phyloP scores from a whole-genome alignment of 1,140 invertebrate species.

The Penaeus indicus region DNA sequence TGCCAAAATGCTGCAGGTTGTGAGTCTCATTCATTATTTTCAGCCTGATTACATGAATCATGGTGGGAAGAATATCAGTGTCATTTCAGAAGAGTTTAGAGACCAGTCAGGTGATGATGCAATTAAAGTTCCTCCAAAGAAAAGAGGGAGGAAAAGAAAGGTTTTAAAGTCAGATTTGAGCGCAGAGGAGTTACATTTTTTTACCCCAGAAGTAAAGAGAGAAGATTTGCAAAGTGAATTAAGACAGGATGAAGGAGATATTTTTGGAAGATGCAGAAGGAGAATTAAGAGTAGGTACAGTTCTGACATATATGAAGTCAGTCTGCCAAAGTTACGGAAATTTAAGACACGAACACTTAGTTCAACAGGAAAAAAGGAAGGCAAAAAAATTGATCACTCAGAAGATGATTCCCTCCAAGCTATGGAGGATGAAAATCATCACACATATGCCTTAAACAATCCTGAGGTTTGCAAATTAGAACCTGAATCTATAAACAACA shows the following conservation, averaged over 20 bases:
- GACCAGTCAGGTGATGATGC: neutral
- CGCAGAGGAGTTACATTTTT: neutral
- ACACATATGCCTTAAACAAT: too few species aligned
- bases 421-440: too few species aligned
- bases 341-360: constrained; percentile 3
- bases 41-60: neutral
- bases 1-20: constrained; percentile 37
- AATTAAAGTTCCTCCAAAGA: neutral
- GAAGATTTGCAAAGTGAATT: neutral
- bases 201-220: neutral
- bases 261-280: neutral
- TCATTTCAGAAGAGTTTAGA: constrained; percentile 1
- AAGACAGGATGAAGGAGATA: neutral
- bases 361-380: neutral
- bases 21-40: constrained; percentile 14
- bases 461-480: too few species aligned
- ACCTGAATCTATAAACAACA: too few species aligned
- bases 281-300: constrained; percentile 42
- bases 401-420: neutral
- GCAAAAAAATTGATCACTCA: neutral
- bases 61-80: neutral
- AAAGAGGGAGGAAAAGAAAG: constrained; percentile 35
- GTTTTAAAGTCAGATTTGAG: neutral
- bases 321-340: constrained; percentile 38
- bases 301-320: constrained; percentile 45